Base-by-base conservation (phyloP, 2,113 vertebrate genomes). In the Planiliza haematocheilus region DNA sequence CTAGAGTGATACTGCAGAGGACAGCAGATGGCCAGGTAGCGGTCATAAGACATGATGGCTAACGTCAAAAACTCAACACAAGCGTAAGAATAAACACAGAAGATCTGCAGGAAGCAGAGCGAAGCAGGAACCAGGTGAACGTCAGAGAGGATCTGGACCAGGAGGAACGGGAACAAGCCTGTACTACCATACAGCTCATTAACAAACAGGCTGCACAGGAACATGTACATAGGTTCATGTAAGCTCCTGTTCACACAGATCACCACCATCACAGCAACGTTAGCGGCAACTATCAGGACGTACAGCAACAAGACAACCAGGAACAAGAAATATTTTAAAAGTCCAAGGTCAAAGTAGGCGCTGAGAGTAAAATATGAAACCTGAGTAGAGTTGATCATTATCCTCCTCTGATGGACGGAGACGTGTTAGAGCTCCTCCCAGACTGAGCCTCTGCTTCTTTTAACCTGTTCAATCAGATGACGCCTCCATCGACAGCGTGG, bases 41-140 rank as follows among this genome's bases (percentile, higher is more conserved):
- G 17, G 59, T 81, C 82, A 18, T 84, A 84, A 9, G 73, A 61
- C 82, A 84, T 84, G 59, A 74, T 0, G 1, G 52, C 30, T 37
- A 85, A 48, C 0, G 10, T 81, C 1, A 0, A 8, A 38, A 74
- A 62, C 1, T 81, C 37, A 4, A 68, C 0, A 11, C 2, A 0
- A 0, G 0, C 63, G 30, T 77, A 82, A 0, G 69, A 12, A 1
- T 68, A 46, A 0, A 75, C 1, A 13, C 11, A 48, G n/a, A 10
- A 84, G 14, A 71, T 8, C 56, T 83, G 81, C 38, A 83, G 66
- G 37, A 45, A 74, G 10, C 74, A 77, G 4, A 45, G 1, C 0
- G 67, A 4, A 10, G 1, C 9, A 41, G 48, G 37, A 11, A 70
- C 60, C 24, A 34, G 24, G 43, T 77, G 74, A 46, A 30, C 3